Base-by-base conservation (phyloP, 2,797 vertebrate genomes). In the Pogoniulus pusillus region DNA sequence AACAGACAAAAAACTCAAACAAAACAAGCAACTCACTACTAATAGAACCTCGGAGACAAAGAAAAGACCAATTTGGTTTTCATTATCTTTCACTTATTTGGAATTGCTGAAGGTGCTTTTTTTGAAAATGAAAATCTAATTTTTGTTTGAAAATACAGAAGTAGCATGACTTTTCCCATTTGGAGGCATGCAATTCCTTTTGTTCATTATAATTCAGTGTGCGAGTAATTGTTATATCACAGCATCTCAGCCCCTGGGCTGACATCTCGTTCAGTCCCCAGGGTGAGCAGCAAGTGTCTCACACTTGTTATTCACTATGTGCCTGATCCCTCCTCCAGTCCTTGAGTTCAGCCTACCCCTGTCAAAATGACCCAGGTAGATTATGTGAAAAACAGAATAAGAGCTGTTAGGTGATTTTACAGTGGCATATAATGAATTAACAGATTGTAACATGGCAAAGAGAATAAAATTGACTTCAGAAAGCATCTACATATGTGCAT, bases 141-240 rank as follows among this genome's bases (percentile, higher is more conserved):
- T 86, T 81, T n/a, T 23, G 2, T 70, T 82, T 51, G 41, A 89
- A 91, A 89, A 84, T 47, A 23, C 3, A 37, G 32, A 64, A 74
- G 51, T 18, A 34, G 66, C 0, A 0, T 49, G 17, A 17, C 8
- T 73, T 79, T 45, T 2, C 4, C 7, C 5, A 7, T 45, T 58
- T 43, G 5, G 16, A 83, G 7, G 8, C 10, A 81, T 27, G 7
- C 45, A 69, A 51, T 45, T 27, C 3, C n/a, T 95, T 85, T 32
- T 5, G 4, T 57, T 74, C 23, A 12, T 75, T 47, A 37, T 65
- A 26, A 37, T 10, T 70, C 16, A 32, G 0, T 32, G 5, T 39
- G 14, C 6, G 84, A 86, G 27, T 29, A n/a, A 2, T 39, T 82
- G 16, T 20, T 47, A 3, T 51, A 32, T 6, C 1, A 2, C 23